Base-by-base conservation (phyloP, 2,797 vertebrate genomes). In the Ambastaia sidthimunki region DNA sequence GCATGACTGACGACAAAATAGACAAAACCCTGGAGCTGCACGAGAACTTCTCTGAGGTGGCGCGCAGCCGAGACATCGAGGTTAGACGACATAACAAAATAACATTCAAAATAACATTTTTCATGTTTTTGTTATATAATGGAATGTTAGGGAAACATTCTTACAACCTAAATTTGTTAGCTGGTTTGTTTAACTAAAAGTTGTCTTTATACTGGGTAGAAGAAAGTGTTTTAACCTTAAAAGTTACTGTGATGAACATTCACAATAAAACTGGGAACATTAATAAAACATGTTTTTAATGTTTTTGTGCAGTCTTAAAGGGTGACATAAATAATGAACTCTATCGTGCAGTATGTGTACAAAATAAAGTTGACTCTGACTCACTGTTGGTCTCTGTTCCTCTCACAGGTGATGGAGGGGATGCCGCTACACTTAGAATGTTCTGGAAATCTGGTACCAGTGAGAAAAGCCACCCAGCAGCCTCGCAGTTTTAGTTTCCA, bases 11-110 rank as follows among this genome's bases (percentile, higher is more conserved):
- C 0, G 98, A 99, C 88, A 99, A 97, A 87, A 97, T 98, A 90
- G 98, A 99, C 93, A 99, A 99, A 91, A 99, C 98, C 1, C 87
- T 99, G 74, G 98, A 99, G 91, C 95, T 98, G 86, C 98, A 99
- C 0, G 98, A 99, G 87, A 98, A 99, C 93, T 99, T 99, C 86
- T 91, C 91, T 0, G 98, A 99, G 87, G 98, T 98, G 88, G 98
- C 98, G 4, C 96, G 98, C 73, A 99, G 98, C 92, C 93, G 98
- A 78, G 98, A 99, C 88, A 98, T 99, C 0, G 98, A 99, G 97
- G 98, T 99, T 48, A 90, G 89, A 74, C 18, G n/a, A 15, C 18
- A 41, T 9, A 41, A 21, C 21, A n/a, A n/a, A n/a, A n/a, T n/a
- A n/a, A n/a, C n/a, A n/a, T 28, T 28, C 4, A 50, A 50, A 50